Base-by-base conservation (phyloP, 2,797 vertebrate genomes). In the Platyrinchus mystaceus region DNA sequence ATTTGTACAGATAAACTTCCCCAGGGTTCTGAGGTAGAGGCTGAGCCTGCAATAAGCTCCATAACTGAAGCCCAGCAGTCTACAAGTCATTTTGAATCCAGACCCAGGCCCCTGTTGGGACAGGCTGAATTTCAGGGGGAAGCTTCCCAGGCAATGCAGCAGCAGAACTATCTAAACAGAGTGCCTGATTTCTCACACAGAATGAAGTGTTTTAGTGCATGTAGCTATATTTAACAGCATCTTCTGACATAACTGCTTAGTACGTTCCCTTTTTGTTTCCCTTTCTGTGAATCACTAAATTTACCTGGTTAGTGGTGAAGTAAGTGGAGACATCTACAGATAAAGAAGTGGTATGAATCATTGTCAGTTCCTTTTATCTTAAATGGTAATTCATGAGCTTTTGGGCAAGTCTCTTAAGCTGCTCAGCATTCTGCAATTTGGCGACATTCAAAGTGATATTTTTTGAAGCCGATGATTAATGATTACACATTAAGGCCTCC, bases 271-370 rank as follows among this genome's bases (percentile, higher is more conserved):
- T 94, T 87, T 67, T 81, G 28, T 78, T 92, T 75, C 47, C 62
- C 10, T 85, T 84, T 71, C 58, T 86, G 46, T 82, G 73, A 87
- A 77, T 88, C n/a, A 60, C 76, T 89, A 63, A 30, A 73, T 87
- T 78, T 89, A 95, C 87, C 79, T 89, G 74, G n/a, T 76, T 88
- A 41, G 43, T 24, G 23, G 43, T 83, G 82, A 89, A 87, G 27
- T 63, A 83, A 70, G 55, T 63, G 44, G 60, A 95, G 46, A 44
- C 39, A 62, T 78, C 21, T 94, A 55, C 50, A 87, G 82, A 88
- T 89, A 62, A 46, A 87, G 74, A 67, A 90, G 55, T 58, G 60
- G 75, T 74, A n/a, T 93, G 91, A 93, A 73, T 93, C 79, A 26
- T 5, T 41, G 9, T 67, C 37, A 2, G 17, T 68, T 91, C 49